Evolutionary conservation across 2,888 invertebrate species (phyloP).

Genomic region (Andrena minutula): DNA sequence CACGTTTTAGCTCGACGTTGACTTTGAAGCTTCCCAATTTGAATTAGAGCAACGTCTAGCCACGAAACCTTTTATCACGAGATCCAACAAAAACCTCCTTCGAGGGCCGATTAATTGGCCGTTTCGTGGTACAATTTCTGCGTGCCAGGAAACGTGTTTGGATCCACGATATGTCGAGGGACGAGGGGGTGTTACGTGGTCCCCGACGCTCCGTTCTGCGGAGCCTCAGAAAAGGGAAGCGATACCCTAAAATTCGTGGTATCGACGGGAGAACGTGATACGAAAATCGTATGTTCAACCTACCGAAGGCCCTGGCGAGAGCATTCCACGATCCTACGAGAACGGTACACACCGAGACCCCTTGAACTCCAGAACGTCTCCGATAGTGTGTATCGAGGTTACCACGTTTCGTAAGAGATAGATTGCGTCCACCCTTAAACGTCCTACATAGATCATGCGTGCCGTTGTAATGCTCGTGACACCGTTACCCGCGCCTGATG

Average conservation of each 20-base stretch:
- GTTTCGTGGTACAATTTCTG: too few relatives aligned
- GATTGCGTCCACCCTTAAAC: constrained; percentile 72
- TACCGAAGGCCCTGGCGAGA: background rate
- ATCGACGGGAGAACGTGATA: constrained; percentile 23
- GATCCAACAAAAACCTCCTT: too few relatives aligned
- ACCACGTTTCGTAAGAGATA: constrained; percentile 76
- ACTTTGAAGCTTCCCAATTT: too few relatives aligned
- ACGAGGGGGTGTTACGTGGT: background rate
- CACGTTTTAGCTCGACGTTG: too few relatives aligned
- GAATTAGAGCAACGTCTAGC: too few relatives aligned
- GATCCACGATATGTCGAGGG: background rate
- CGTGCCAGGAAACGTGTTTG: background rate
- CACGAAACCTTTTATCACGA: too few relatives aligned
- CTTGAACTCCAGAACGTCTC: constrained; percentile 71
- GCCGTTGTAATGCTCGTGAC: constrained; percentile 43
- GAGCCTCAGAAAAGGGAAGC: background rate
- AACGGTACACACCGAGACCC: constrained; percentile 68
- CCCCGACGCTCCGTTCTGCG: constrained; percentile 1
- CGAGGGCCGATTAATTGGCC: too few relatives aligned
- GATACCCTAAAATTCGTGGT: constrained; percentile 17
- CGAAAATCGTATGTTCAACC: constrained; percentile 22
- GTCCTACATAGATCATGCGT: constrained; percentile 64
- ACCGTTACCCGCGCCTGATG: constrained; percentile 33
- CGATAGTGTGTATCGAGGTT: constrained; percentile 76
- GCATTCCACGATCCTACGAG: constrained; percentile 27